Base-by-base conservation (phyloP, 1,140 invertebrate species). In the Camponotus vicinus region DNA sequence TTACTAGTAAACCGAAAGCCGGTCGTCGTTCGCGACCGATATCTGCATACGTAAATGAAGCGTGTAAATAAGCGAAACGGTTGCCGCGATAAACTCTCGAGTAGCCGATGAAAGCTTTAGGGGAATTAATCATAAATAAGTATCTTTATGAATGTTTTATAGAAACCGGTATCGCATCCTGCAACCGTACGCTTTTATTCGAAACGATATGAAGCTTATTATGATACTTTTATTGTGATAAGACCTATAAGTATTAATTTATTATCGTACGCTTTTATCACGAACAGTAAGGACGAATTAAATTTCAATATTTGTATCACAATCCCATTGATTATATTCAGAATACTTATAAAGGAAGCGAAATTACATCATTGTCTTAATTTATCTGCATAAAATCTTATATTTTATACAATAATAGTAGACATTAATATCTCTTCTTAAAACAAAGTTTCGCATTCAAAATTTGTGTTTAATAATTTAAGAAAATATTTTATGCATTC, bases 101-200 rank as follows among this genome's bases (percentile, higher is more conserved):
- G 34, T 37, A 3, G 13, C 4, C 40, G 85, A 79, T 67, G 66
- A 86, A 67, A 86, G 59, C 8, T 45, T 6, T n/a, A 63, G 5
- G 40, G 18, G 18, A 15, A 61, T 88, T 55, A 70, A 79, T 87
- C 83, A 79, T 86, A 87, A 88, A 79, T 79, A 86, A 3, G 40
- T 64, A 5, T 71, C 55, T 88, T 88, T 86, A 86, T 52, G 40
- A 52, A 40, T 9, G 40, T 34, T 78, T 64, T 15, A 42, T 11
- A 45, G 37, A 42, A 67, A 21, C 18, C 7, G 55, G 9, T 9
- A 21, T 67, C 64, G 64, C 64, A 7, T 42, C n/a, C 9, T 21
- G 59, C 27, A 32, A 49, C 4, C 15, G 8, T 4, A 49, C 13
- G 4, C 4, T 0, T 45, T 45, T 5, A 11, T 45, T 13, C 42